Evolutionary conservation across 2,113 vertebrate genomes (phyloP), one percentile per base, ranked within the genome.

Genomic region (Laticauda colubrina): DNA sequence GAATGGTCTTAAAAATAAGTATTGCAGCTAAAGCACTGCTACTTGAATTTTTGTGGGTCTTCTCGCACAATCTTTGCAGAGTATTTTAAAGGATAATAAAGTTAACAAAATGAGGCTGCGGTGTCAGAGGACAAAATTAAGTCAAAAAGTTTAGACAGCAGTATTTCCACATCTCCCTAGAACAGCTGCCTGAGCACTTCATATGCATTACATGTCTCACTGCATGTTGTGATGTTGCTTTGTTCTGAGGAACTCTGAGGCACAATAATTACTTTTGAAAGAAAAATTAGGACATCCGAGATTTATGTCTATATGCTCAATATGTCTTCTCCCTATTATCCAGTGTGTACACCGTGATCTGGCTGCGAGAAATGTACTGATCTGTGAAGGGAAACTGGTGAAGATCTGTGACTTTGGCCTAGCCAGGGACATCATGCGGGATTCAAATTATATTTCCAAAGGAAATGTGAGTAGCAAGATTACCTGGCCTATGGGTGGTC

Each of bases 331-430:
- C n/a, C 4, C 26, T 86, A 3, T 18, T 9, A 64, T 64, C 0
- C 96, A 99, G 99, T 99, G 99, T n/a, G 99, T 99, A 92, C 99
- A 99, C 93, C 98, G 99, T 21, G 99, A 99, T 95, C 97, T 99
- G 92, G 99, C 99, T 0, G 99, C 99, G 90, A 98, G 99, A 92
- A 99, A 99, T 0, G 99, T 99, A 90, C 97, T 99, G 95, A 99
- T 99, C 97, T 99, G 99, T 1, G 99, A 99, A 93, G 99, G 99
- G 69, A 99, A 99, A 94, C 98, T 99, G 95, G 99, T 99, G 96
- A 99, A 99, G 98, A 99, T 99, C 96, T 99, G 99, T 94, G 99
- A 99, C 97, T 99, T 99, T 15, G 99, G 99, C 87, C 96, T 99
- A 95, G 99, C 99, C 0, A 98, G 99, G 94, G 99, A 99, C 97